Conservation (phyloP, 1,140 invertebrate species). For the Druon quercuslanigerum region DNA sequence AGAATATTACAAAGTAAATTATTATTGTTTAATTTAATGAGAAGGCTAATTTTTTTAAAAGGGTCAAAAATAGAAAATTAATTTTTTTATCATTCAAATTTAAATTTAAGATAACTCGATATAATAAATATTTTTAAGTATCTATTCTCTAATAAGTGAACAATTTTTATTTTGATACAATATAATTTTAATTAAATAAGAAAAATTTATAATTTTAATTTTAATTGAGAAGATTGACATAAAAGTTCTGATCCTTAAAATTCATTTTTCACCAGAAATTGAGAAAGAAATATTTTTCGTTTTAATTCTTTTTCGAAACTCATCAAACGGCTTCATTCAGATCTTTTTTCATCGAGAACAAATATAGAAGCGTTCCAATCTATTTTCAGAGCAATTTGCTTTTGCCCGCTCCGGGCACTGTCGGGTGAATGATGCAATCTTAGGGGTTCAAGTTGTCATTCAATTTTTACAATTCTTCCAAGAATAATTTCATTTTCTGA, state of each 20-base stretch:
- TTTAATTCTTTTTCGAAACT: conserved; percentile 1
- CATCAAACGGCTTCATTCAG: conserved; percentile 15
- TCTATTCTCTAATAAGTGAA: too few species aligned
- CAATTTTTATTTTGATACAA: not conserved
- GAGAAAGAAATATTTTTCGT: not conserved
- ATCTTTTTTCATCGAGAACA: not conserved
- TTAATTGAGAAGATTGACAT: too few species aligned
- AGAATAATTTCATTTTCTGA: too few species aligned
- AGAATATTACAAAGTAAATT: too few species aligned
- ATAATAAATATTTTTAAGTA: too few species aligned
- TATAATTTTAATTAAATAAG: not conserved
- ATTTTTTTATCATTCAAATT: too few species aligned
- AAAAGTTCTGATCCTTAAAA: not conserved
- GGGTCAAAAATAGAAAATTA: too few species aligned
- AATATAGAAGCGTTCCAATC: conserved; percentile 1
- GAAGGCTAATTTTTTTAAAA: too few species aligned
- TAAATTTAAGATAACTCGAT: too few species aligned
- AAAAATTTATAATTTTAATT: too few species aligned
- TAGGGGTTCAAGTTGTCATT: not conserved
- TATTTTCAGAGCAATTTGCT: conserved; percentile 13
- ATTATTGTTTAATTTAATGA: too few species aligned
- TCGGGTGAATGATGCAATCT: not conserved
- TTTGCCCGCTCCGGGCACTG: not conserved
- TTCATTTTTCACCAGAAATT: not conserved
- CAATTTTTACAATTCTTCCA: not conserved